phyloP scores from a whole-genome alignment of 2,797 vertebrate species.

The Choloepus didactylus region DNA sequence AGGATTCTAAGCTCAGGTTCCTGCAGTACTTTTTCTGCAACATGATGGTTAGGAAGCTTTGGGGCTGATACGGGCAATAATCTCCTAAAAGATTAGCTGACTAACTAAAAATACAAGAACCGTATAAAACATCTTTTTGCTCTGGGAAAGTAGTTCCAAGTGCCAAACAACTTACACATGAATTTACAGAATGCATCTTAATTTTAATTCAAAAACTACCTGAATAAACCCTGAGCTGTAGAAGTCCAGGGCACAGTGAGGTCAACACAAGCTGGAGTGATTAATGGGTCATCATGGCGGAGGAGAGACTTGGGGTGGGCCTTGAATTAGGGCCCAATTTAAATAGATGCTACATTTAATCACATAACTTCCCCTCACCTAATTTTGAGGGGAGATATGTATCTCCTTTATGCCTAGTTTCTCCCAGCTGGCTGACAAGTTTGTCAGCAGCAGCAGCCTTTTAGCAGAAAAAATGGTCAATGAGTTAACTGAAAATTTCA shows the following conservation, averaged over 20 bases:
- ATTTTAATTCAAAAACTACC: conserved; percentile 54
- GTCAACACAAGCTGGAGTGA: not conserved
- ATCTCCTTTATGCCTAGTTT: conserved; percentile 12
- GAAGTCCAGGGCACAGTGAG: conserved; percentile 34
- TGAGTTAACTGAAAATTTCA: conserved; percentile 67
- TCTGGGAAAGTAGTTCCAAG: not conserved
- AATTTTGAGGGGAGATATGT: conserved; percentile 31
- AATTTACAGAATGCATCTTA: conserved; percentile 26
- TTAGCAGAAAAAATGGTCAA: conserved; percentile 67
- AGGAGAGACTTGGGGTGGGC: not conserved
- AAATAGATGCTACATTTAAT: conserved; percentile 64
- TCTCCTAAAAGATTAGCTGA: not conserved
- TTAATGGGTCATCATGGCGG: not conserved
- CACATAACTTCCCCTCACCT: conserved; percentile 43
- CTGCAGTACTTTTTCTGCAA: not conserved
- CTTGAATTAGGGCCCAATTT: conserved; percentile 9
- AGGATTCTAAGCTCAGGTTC: not conserved
- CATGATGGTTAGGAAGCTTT: not conserved
- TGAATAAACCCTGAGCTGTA: conserved; percentile 6
- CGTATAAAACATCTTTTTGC: not conserved
- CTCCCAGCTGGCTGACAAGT: conserved; percentile 14
- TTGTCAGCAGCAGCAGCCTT: conserved; percentile 7
- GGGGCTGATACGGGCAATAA: not conserved
- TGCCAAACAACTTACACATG: not conserved
- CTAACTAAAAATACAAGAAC: not conserved